Conservation (phyloP, 1,140 invertebrate species). For the Calosoma granatense region DNA sequence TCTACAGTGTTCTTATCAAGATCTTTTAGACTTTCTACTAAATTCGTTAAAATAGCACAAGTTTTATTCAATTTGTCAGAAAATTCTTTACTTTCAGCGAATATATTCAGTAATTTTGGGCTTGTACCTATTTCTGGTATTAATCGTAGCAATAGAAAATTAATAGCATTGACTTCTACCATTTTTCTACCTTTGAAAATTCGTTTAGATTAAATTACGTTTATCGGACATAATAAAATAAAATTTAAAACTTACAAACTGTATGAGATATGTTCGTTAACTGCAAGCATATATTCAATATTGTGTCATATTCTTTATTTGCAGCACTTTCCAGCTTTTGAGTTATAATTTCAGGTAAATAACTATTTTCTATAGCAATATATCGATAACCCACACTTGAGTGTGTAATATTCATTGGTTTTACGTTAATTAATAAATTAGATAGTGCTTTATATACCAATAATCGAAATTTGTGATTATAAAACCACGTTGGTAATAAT, state of each 20-base stretch:
- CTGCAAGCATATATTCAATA: neutral
- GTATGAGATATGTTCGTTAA: neutral
- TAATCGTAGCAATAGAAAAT: neutral
- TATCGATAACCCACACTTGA: neutral
- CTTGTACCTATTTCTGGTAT: neutral
- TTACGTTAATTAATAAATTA: neutral
- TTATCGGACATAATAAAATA: too few relatives aligned
- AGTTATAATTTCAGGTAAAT: slow-evolving; percentile 1
- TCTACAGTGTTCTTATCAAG: neutral
- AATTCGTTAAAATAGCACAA: neutral
- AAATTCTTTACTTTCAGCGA: too few relatives aligned
- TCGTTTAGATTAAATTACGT: too few relatives aligned
- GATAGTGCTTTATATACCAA: neutral
- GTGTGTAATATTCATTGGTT: neutral
- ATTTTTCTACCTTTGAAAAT: neutral
- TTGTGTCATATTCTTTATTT: neutral
- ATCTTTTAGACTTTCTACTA: neutral
- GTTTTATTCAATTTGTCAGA: neutral
- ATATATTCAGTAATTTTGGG: too few relatives aligned
- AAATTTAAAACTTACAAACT: slow-evolving; percentile 4
- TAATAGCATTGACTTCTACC: neutral
- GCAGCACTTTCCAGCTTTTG: neutral
- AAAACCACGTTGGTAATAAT: neutral
- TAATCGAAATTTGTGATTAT: neutral
- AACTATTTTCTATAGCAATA: neutral